Base-by-base conservation (phyloP, 92 coral and sea anemone genomes). In the Diadumene lineata region DNA sequence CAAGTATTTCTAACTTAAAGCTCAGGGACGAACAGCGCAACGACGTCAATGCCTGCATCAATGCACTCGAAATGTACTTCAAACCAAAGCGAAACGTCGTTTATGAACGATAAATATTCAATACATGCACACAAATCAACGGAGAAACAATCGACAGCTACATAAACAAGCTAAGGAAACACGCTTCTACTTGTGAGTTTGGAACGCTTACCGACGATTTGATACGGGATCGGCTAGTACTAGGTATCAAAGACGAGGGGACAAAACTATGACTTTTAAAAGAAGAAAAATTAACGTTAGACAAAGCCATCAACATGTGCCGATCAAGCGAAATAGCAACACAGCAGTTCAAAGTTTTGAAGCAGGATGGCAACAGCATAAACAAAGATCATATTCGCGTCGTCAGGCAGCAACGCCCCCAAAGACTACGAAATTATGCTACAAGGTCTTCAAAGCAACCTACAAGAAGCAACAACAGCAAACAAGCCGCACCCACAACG, bases 1-100 rank as follows among this genome's bases (percentile, higher is more conserved):
- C 76, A 78, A 56, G 73, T 78, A 6, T 84, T 84, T 32, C 61
- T 55, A 84, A 84, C 79, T 76, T 84, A 51, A 78, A 71, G 33
- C 81, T 84, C 28, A 67, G n/a, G 22, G 88, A 78, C 29, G 71
- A 55, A 55, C 6, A 84, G 60, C 68, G 43, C 43, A 24, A 67
- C 1, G 72, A 73, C 43, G 32, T 78, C 50, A 23, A 30, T 0
- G 33, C 60, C 25, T 84, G 88, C 64, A 17, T 66, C 9, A 30
- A 66, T 17, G 84, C 89, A 11, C 56, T 84, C n/a, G 79, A 85
- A 60, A 50, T 76, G 24, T 70, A 83, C 60, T 88, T 83, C 66
- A 79, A 84, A 38, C 84, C 86, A 32, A 79, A 72, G 27, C 66
- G 81, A 34, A 88, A 84, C 51, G 78, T 88, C 1, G 82, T 88